These are phyloP conservation scores for Drosophila nr. perissopoda DNA, from an alignment of 2,888 invertebrate species.

Conservation along the genomic window DNA sequence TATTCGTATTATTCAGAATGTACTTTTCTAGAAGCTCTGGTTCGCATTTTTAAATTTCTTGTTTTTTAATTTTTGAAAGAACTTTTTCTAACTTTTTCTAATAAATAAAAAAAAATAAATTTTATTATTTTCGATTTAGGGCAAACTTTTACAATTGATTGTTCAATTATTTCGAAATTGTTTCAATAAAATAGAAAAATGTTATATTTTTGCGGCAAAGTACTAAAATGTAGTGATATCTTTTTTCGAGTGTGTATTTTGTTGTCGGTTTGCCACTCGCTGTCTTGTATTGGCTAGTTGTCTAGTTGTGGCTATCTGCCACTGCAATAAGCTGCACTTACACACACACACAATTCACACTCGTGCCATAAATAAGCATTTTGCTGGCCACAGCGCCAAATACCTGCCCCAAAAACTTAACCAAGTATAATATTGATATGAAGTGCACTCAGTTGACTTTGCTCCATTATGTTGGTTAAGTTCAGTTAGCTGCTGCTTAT, in stretches of 20 bases:
- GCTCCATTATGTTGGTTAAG: conserved; percentile 44
- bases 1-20: background rate
- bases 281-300: conserved; percentile 32
- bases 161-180: background rate
- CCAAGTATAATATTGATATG: conserved; percentile 43
- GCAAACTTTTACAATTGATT: background rate
- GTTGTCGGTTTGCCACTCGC: conserved; percentile 35
- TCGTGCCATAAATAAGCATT: conserved; percentile 73
- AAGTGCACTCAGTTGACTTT: conserved; percentile 34
- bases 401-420: conserved; percentile 27
- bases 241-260: conserved; percentile 2
- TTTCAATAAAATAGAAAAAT: too few relatives aligned
- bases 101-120: too few relatives aligned
- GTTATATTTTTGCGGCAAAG: background rate
- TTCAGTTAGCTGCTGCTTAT: conserved; percentile 51
- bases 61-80: background rate
- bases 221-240: background rate
- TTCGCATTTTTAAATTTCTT: background rate
- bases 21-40: background rate
- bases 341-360: conserved; percentile 50
- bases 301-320: conserved; percentile 57
- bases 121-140: background rate
- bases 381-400: conserved; percentile 47
- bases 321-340: conserved; percentile 67
- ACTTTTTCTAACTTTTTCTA: too few relatives aligned